Evolutionary conservation across 2,888 invertebrate species (phyloP).

Genomic region (Lasioglossum villosulum): DNA sequence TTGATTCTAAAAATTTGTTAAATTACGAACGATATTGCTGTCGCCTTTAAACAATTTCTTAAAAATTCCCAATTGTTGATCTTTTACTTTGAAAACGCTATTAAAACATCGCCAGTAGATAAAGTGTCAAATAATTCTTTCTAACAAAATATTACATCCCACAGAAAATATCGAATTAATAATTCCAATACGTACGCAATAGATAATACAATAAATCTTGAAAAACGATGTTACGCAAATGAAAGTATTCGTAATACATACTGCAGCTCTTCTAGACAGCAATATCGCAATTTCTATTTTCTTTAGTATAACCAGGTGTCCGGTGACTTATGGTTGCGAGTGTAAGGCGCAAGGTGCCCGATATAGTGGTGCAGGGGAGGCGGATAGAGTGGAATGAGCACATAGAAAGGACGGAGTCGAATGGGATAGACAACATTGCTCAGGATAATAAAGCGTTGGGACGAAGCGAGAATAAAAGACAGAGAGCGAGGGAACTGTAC

Average conservation of each 20-base stretch:
- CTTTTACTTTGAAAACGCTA: too few species aligned
- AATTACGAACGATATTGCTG: too few species aligned
- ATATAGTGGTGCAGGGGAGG: constrained; percentile 12
- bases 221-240: neutral
- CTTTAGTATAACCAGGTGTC: neutral
- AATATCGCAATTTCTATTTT: constrained; percentile 1
- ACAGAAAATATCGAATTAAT: too few species aligned
- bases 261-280: neutral
- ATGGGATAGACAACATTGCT: constrained; percentile 6
- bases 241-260: neutral
- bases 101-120: too few species aligned
- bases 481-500: neutral
- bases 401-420: constrained; percentile 14
- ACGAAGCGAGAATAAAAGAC: constrained; percentile 4
- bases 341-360: constrained; percentile 4
- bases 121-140: too few species aligned
- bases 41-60: too few species aligned
- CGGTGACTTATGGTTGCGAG: neutral
- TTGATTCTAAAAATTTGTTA: too few species aligned
- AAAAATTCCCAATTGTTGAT: too few species aligned
- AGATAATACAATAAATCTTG: neutral
- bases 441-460: constrained; percentile 5
- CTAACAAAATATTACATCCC: too few species aligned
- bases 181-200: too few species aligned
- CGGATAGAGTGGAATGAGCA: constrained; percentile 12